phyloP scores from a whole-genome alignment of 2,797 vertebrate genomes.

The Melanogrammus aeglefinus region DNA sequence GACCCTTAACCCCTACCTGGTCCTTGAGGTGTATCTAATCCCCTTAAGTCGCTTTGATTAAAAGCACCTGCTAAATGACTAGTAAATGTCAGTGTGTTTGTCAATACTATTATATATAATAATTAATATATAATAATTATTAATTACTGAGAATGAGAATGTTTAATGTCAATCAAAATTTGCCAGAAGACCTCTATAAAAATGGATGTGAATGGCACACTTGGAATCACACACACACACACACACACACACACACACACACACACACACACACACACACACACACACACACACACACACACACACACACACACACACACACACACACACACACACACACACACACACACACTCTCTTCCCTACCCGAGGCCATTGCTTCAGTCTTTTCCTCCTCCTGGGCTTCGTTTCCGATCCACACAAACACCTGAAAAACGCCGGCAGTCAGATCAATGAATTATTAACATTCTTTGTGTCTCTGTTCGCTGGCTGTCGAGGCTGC shows the following conservation, averaged over 20 bases:
- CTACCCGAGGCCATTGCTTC: slow-evolving; percentile 89
- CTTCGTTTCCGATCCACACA: slow-evolving; percentile 96
- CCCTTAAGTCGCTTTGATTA: neutral
- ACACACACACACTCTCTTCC: neutral
- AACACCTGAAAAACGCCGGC: slow-evolving; percentile 78
- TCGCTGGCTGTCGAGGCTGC: neutral
- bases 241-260: too few relatives aligned
- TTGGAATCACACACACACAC: neutral
- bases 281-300: too few relatives aligned
- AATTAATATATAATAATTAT: too few relatives aligned
- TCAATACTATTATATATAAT: neutral
- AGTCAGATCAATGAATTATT: neutral
- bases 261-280: too few relatives aligned
- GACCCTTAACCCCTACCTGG: neutral
- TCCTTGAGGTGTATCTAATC: neutral
- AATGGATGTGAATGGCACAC: neutral
- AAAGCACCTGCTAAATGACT: neutral
- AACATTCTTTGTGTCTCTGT: neutral
- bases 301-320: too few relatives aligned
- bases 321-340: too few relatives aligned
- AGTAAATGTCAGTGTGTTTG: neutral
- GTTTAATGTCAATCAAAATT: neutral
- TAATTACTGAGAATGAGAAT: neutral
- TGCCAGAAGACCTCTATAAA: neutral
- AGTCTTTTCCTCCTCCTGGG: slow-evolving; percentile 92